Evolutionary conservation across 2,113 vertebrate genomes (phyloP).

Genomic region (Oreochromis aureus): DNA sequence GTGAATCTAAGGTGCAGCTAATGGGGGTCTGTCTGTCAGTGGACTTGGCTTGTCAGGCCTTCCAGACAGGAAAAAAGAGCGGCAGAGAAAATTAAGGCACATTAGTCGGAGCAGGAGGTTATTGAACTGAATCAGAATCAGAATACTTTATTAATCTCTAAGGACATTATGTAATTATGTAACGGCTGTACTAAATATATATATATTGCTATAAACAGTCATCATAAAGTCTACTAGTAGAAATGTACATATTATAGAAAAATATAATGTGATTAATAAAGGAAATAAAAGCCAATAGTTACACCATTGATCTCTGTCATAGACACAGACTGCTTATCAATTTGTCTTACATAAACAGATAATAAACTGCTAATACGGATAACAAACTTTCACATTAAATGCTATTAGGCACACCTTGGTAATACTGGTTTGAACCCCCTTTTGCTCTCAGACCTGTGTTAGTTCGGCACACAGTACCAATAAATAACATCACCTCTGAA

Average conservation of each 20-base stretch:
- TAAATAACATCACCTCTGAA: too few relatives aligned
- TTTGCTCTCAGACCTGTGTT: neutral
- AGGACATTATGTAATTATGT: neutral
- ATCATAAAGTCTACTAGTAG: neutral
- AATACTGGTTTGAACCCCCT: neutral
- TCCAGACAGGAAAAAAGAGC: neutral
- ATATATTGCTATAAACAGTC: neutral
- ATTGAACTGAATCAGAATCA: neutral
- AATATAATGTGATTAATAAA: neutral
- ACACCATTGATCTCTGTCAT: neutral
- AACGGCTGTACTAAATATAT: neutral
- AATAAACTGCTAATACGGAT: neutral
- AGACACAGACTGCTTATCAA: neutral
- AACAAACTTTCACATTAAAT: neutral
- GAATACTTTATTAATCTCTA: neutral
- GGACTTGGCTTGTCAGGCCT: constrained; percentile 27
- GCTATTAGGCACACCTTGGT: neutral
- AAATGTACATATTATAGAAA: neutral
- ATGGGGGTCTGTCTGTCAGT: constrained; percentile 48
- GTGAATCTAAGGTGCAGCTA: constrained; percentile 57
- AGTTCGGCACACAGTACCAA: neutral
- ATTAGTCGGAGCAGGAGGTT: neutral
- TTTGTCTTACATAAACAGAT: neutral
- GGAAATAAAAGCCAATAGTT: neutral
- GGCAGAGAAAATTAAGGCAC: neutral